Base-by-base conservation (phyloP, 1,140 invertebrate species). In the Sminthurinus signatus region DNA sequence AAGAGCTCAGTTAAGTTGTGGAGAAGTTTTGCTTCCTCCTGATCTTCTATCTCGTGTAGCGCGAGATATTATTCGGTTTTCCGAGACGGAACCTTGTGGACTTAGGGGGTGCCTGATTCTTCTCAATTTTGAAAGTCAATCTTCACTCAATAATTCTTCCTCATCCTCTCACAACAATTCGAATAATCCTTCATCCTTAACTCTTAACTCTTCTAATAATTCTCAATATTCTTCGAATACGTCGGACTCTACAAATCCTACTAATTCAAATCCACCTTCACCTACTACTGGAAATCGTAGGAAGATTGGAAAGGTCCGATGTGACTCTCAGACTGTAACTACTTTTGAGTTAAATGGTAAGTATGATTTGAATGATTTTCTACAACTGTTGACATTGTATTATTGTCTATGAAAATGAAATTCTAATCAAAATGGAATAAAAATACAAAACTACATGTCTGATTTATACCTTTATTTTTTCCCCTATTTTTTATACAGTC, bases 21-120 rank as follows among this genome's bases (percentile, higher is more conserved):
- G 87, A 15, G 88, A 91, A 64, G 87, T 91, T 10, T 79, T 90
- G 50, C 77, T 92, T 67, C 89, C 89, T 14, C 84, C 84, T 44
- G 86, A 88, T 75, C 81, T 92, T 43, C 80, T 89, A 32, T 81
- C 83, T 32, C 79, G 86, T 71, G 86, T 91, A 60, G 84, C 88
- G 17, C 79, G 83, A 64, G 86, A 90, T 74, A 85, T 89, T 25
- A 79, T 91, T 44, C 81, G 82, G 14, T 84, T 88, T 79, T 87
- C 89, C 0, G 88, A 91, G 73, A 83, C 83, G 31, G 90, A 93
- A 76, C 89, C 89, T 21, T 92, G 88, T 74, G 90, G 89, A 60
- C 82, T 90, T 2, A 77, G 82, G 77, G 69, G 69, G 39, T 66
- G 65, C 36, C 55, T 74, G 3, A 68, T 78, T 32, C 72, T 74